Base-by-base conservation (phyloP, 23 tunicate genomes). In the Oikopleura dioica region DNA sequence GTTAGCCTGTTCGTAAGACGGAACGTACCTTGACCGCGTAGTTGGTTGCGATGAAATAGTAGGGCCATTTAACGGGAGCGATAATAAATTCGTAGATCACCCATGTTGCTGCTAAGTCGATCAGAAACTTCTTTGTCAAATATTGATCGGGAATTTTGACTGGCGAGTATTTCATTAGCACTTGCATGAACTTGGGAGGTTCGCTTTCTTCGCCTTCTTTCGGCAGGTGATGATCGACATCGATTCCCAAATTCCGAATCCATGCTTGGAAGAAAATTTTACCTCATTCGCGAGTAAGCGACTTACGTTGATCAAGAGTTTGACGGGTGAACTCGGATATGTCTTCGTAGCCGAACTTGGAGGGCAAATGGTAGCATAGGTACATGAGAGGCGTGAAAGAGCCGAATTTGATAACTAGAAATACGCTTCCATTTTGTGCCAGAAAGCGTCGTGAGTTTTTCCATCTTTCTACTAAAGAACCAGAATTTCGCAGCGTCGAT, bases 61-160 rank as follows among this genome's bases (percentile, higher is more conserved):
- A 63, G 2, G 72, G 72, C 72, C 72, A 63, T 63, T 63, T 63
- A 28, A 63, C 72, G 4, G 72, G 72, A 16, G 72, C 72, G 33
- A 63, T 63, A 63, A 63, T 28, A 63, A 63, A 63, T 63, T 63
- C 72, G 72, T 63, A 63, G 33, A 63, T 28, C 30, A 63, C 72
- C 72, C 72, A 63, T 28, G 72, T 63, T 24, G 72, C 72, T 2
- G 33, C 72, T 12, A 63, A 28, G 26, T 63, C 72, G 72, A 63
- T 12, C 2, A 63, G 33, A 63, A 63, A 63, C 2, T 24, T 63
- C 33, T 63, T 23, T 16, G 32, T 63, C 72, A 16, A 2, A 28
- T 63, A 63, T 16, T 63, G 2, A 2, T 63, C 72, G 5, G 72
- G 72, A 28, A 63, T 63, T 24, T 63, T 5, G 72, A 63, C 26